A percentile compares a stretch with the other conserved stretches of the same genome.
Evolutionary conservation across 2,888 invertebrate species (phyloP).

Genomic region (Ichneumon xanthorius): DNA sequence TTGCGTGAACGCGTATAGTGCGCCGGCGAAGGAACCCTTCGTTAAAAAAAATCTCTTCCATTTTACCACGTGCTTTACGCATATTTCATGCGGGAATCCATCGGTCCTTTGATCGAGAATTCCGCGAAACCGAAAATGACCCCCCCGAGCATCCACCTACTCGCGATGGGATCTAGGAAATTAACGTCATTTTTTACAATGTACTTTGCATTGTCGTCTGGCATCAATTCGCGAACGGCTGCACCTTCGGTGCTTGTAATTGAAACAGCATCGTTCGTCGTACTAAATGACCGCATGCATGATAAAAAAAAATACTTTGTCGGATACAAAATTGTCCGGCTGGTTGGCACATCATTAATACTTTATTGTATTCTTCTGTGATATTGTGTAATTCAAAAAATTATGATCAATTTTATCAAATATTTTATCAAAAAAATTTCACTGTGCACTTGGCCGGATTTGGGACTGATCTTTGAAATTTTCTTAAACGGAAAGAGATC

Average conservation of each 20-base stretch:
- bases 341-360: no score
- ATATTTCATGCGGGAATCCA: slow-evolving; percentile 52
- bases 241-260: background rate
- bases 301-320: no score
- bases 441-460: background rate
- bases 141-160: background rate
- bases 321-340: no score
- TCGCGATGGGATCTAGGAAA: background rate
- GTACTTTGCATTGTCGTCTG: background rate
- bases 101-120: slow-evolving; percentile 50
- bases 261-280: no score
- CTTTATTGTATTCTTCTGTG: no score
- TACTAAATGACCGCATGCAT: no score
- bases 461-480: background rate
- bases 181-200: background rate
- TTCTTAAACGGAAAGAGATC: background rate
- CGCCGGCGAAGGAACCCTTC: slow-evolving; percentile 40
- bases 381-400: no score
- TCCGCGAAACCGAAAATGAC: slow-evolving; percentile 10
- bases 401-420: no score
- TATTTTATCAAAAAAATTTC: no score
- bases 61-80: slow-evolving; percentile 63
- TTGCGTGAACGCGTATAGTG: slow-evolving; percentile 43
- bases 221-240: background rate
- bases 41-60: slow-evolving; percentile 52